Percentiles rank a stretch among this genome's conserved stretches.
Evolutionary conservation across 35 echinoderm and acorn worm genomes (phyloP).

Genomic region (Patiria miniata): DNA sequence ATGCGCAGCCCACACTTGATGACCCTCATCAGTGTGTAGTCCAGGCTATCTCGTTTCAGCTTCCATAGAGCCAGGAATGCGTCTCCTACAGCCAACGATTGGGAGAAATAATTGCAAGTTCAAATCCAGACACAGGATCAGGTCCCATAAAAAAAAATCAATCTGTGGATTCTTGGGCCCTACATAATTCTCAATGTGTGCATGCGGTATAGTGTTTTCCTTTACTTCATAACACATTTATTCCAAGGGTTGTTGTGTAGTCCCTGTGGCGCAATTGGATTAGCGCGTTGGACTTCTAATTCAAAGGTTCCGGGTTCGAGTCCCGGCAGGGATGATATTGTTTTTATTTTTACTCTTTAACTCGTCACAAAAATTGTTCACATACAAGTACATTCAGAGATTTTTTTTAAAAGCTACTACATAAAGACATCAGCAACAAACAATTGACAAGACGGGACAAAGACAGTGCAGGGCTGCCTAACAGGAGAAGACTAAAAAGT

Average conservation of each 20-base stretch:
- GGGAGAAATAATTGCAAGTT: background rate
- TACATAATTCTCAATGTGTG: no score
- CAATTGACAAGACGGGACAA: background rate
- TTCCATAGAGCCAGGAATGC: conserved; percentile 94
- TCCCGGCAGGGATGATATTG: conserved; percentile 57
- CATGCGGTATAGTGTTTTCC: no score
- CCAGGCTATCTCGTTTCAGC: conserved; percentile 62
- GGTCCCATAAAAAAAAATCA: background rate
- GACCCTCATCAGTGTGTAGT: conserved; percentile 69
- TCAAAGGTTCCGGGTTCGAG: conserved; percentile 82
- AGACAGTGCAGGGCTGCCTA: no score
- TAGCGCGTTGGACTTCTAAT: conserved; percentile 84
- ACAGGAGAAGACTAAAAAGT: no score
- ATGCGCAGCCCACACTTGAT: conserved; percentile 91
- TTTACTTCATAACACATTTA: no score
- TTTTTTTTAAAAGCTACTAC: background rate
- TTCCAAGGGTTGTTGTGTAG: background rate
- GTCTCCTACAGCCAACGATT: conserved; percentile 65
- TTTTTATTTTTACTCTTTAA: background rate
- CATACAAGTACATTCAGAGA: background rate
- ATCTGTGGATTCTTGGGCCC: no score
- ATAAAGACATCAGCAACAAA: background rate
- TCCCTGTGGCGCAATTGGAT: conserved; percentile 80
- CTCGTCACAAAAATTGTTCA: no score
- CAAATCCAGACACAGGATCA: background rate